Base-by-base conservation (phyloP, 1,140 invertebrate genomes). In the Tenebrio molitor region DNA sequence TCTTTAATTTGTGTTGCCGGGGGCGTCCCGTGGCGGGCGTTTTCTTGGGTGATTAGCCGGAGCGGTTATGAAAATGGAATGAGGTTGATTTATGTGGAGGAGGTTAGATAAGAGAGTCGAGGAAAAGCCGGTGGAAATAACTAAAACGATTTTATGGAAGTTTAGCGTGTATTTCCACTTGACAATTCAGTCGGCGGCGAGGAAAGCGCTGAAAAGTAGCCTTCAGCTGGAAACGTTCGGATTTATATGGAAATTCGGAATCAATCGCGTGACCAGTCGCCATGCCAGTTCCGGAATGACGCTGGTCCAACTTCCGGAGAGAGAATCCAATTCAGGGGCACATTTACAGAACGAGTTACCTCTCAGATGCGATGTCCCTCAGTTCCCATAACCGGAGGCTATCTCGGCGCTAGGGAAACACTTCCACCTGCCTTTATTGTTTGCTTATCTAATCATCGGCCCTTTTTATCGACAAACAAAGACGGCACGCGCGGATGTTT, bases 181-280 rank as follows among this genome's bases (percentile, higher is more conserved):
- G 73, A 62, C 44, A 69, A 71, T 74, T 71, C 73, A 71, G 69
- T 44, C 39, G 71, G 71, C 63, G 69, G 69, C 36, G 33, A 65
- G 33, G 36, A 44, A 73, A 66, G 67, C 42, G 71, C 58, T 72
- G 73, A 77, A 73, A 74, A 72, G 69, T 74, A 74, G 72, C 73
- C 70, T 67, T 72, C 53, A 70, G 67, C 62, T 71, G 71, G 71
- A 74, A 77, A 74, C 72, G 66, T 75, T 76, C 44, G 74, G 72
- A 79, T 79, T 79, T 79, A 79, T 79, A 79, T 79, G 78, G 77
- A 79, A 78, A 79, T 79, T 78, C 73, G 53, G 75, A 79, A 79
- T 78, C 78, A 79, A 79, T 79, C 74, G 77, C 58, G 36, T 73
- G 73, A 70, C 74, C 74, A 72, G 71, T 73, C 71, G 69, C 69